Percentiles rank a stretch among this genome's conserved stretches.
phyloP scores from a whole-genome alignment of 2,113 vertebrate species.

The Microtus ochrogaster region DNA sequence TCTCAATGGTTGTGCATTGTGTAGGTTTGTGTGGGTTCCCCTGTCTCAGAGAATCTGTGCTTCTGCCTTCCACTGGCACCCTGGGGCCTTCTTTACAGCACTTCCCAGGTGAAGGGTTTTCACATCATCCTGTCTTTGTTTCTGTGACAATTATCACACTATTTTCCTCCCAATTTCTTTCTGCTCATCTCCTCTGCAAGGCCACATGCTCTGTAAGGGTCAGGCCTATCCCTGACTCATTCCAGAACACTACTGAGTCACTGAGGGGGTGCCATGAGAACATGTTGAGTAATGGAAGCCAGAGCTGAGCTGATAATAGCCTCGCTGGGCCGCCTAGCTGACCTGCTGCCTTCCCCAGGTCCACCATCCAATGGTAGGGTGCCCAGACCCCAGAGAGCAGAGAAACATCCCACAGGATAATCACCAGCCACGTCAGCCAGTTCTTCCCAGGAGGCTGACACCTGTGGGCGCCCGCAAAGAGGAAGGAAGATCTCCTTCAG shows the following conservation, averaged over 20 bases:
- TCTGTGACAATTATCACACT: not conserved
- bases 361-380: rapidly evolving
- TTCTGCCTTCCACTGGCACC: too few species aligned
- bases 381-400: rapidly evolving
- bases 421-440: rapidly evolving
- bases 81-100: too few species aligned
- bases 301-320: rapidly evolving
- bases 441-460: not conserved
- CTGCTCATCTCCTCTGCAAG: not conserved
- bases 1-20: rapidly evolving
- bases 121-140: rapidly evolving
- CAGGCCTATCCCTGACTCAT: not conserved
- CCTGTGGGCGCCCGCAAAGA: rapidly evolving
- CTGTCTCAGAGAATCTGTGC: not conserved
- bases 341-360: rapidly evolving
- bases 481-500: rapidly evolving
- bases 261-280: rapidly evolving
- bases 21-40: rapidly evolving
- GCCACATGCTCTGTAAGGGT: rapidly evolving
- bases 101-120: rapidly evolving
- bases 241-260: rapidly evolving
- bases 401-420: rapidly evolving
- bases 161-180: too few species aligned
- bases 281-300: not conserved
- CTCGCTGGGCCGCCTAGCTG: rapidly evolving